A percentile compares a stretch with the other conserved stretches of the same genome.
Conservation (phyloP, 2,797 vertebrate species). For the Bradypodion ventrale region DNA sequence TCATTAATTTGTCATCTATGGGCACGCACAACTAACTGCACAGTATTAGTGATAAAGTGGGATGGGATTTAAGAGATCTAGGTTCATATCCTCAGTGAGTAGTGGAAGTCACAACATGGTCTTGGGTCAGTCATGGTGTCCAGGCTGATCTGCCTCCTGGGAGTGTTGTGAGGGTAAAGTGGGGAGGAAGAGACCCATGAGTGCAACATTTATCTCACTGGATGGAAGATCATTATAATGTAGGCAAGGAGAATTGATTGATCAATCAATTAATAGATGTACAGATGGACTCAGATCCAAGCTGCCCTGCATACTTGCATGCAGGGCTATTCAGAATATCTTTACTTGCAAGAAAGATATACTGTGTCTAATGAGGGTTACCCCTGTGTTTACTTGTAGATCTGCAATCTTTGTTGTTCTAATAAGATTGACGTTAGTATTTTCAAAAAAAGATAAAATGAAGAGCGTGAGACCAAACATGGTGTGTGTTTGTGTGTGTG, state of each 20-base stretch:
- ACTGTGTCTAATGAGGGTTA: neutral
- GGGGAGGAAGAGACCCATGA: neutral
- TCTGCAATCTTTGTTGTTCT: conserved; percentile 54
- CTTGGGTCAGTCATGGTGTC: neutral
- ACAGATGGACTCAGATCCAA: too few species aligned
- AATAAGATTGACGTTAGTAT: conserved; percentile 60
- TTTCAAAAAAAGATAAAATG: conserved; percentile 49
- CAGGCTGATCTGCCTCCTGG: neutral
- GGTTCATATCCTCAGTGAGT: neutral
- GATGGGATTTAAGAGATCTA: neutral
- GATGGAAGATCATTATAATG: neutral
- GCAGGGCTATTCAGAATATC: neutral
- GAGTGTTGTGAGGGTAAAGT: neutral
- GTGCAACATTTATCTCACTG: neutral
- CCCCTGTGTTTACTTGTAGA: neutral
- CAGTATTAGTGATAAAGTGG: too few species aligned
- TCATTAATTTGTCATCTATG: neutral
- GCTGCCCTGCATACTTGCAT: neutral
- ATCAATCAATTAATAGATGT: too few species aligned
- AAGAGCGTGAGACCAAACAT: conserved; percentile 61
- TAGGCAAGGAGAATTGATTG: too few species aligned
- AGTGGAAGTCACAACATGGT: neutral
- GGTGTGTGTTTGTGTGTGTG: conserved; percentile 21
- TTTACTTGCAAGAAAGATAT: neutral
- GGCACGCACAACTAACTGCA: neutral